phyloP scores from a whole-genome alignment of 2,888 invertebrate species.

The Galerucella calmariensis region DNA sequence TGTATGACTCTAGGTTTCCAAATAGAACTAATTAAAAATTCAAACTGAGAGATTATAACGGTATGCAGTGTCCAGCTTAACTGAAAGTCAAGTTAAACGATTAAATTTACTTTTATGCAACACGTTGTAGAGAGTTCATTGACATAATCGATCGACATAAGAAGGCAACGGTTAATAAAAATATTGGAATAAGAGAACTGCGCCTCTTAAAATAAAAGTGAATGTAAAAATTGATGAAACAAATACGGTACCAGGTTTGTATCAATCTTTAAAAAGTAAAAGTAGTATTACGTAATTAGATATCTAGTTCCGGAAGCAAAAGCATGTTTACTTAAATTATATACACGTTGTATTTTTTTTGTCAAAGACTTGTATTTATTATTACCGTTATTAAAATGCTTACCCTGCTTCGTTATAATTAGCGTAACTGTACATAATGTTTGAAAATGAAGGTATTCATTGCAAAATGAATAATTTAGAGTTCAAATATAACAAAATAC shows the following conservation, averaged over 20 bases:
- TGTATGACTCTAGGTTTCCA: not conserved
- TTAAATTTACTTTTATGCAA: conserved; percentile 13
- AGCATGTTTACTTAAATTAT: not conserved
- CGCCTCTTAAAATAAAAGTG: conserved; percentile 16
- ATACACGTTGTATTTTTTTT: not conserved
- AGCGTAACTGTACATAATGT: too few relatives aligned
- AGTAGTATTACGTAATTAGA: conserved; percentile 17
- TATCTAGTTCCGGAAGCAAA: conserved; percentile 10
- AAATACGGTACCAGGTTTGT: conserved; percentile 17
- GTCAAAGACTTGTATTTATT: not conserved
- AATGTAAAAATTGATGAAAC: conserved; percentile 22
- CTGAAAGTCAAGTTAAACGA: conserved; percentile 9
- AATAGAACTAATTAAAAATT: conserved; percentile 8
- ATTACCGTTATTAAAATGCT: not conserved
- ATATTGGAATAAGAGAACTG: conserved; percentile 15
- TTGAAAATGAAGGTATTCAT: too few relatives aligned
- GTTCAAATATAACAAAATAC: too few relatives aligned
- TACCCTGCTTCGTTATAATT: too few relatives aligned
- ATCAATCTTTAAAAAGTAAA: conserved; percentile 25
- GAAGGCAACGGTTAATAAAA: conserved; percentile 13
- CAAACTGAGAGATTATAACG: conserved; percentile 1
- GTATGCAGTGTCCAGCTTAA: conserved; percentile 2
- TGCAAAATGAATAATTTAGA: too few relatives aligned
- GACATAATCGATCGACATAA: conserved; percentile 3
- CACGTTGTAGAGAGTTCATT: conserved; percentile 8